Evolutionary conservation across 2,113 vertebrate genomes (phyloP).

Genomic region (Antigone vipio): DNA sequence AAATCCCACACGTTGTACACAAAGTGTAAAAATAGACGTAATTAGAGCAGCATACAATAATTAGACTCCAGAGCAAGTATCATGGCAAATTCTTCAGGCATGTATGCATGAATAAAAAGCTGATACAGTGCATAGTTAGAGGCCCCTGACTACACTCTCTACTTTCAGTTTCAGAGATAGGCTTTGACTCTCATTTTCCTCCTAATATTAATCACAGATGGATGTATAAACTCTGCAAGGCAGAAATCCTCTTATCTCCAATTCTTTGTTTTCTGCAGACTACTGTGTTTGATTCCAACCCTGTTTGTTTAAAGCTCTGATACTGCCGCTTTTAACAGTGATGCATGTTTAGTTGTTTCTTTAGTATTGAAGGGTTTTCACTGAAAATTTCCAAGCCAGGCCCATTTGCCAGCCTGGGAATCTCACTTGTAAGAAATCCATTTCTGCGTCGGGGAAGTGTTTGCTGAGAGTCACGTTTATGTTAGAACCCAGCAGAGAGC

Average conservation of each 20-base stretch:
- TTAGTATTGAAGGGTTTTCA: background rate
- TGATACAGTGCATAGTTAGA: background rate
- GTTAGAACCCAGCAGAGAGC: background rate
- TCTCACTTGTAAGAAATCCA: background rate
- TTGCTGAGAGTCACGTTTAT: background rate
- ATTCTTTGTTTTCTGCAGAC: conserved; percentile 22
- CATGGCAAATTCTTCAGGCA: background rate
- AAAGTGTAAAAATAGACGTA: background rate
- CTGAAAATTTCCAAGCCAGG: background rate
- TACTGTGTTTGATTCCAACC: background rate
- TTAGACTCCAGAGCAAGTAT: background rate
- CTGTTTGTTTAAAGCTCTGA: background rate
- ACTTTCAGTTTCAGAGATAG: background rate
- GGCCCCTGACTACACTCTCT: background rate
- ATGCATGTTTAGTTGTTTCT: background rate
- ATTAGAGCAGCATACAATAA: background rate
- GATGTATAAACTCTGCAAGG: conserved; percentile 15
- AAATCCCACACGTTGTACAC: background rate
- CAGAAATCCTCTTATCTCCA: conserved; percentile 61
- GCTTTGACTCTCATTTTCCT: conserved; percentile 10
- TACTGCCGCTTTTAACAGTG: background rate
- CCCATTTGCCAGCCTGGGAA: background rate
- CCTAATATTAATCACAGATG: conserved; percentile 46
- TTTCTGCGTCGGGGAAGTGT: background rate
- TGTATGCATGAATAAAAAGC: background rate